Evolutionary conservation across 1,140 invertebrate genomes (phyloP), one percentile per base, ranked within the genome.

Genomic region (Drosophila bipectinata): DNA sequence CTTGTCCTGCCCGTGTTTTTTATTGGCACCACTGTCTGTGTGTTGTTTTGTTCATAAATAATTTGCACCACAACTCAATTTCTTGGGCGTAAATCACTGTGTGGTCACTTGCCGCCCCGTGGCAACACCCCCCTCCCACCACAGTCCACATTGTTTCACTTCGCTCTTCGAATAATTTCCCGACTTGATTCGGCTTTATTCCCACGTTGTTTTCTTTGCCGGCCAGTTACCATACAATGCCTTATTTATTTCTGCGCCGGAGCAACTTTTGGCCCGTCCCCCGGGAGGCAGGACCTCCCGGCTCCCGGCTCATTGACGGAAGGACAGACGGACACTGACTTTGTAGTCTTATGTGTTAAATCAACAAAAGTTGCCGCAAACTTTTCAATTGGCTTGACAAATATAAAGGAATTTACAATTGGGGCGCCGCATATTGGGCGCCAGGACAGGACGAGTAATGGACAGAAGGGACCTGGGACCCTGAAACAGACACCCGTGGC

Each of bases 41-140:
- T 66, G 74, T 72, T 88, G 78, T 75, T 88, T 88, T 88, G 75
- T 87, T 87, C 82, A 87, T 87, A 87, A 87, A 87, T 87, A 87
- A 87, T 87, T 87, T 87, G 78, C 82, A 57, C 83, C 82, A 87
- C 82, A 87, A 83, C 82, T 87, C 82, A 87, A 87, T 87, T 87
- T 87, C 82, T 88, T 87, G 83, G 82, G 83, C 82, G 83, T 87
- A 87, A 87, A 87, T 87, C 82, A 87, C 83, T 76, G 82, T 82
- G 83, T 71, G 82, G 83, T 88, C 83, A 82, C 34, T 37, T 12
- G 34, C 34, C 34, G 10, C 34, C 34, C 34, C 34, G 52, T 68
- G 26, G 68, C 45, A 51, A 26, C 28, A n/a, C 1, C 57, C 32
- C 7, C 4, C 41, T 15, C 15, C 41, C n/a, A 8, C 41, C 9